Conservation (phyloP, 1,140 invertebrate genomes). For the Brachionus plicatilis region DNA sequence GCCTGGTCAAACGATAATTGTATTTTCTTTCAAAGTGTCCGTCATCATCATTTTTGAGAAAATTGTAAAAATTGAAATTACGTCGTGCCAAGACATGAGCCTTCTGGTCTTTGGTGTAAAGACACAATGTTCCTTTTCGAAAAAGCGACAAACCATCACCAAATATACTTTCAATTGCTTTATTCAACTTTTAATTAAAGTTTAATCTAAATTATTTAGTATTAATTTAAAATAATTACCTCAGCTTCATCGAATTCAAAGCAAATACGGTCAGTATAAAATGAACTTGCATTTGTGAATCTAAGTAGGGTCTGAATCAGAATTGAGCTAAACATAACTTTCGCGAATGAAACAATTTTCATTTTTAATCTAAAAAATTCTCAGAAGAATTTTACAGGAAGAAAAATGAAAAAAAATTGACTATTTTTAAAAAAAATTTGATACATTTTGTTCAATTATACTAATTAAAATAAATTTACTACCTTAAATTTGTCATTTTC, state of each 20-base stretch:
- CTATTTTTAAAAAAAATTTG: too few species aligned
- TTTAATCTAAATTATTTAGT: not conserved
- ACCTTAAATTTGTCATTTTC: too few species aligned
- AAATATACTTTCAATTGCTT: not conserved
- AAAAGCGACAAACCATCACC: not conserved
- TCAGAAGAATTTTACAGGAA: not conserved
- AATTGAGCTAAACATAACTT: not conserved
- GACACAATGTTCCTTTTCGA: not conserved
- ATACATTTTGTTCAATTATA: too few species aligned
- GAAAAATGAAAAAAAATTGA: too few species aligned
- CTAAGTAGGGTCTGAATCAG: not conserved
- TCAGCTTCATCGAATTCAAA: not conserved
- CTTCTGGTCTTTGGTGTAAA: not conserved
- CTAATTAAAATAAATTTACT: too few species aligned
- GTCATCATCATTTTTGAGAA: not conserved
- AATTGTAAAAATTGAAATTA: not conserved
- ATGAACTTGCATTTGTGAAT: not conserved
- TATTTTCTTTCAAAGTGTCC: not conserved
- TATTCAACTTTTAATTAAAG: not conserved
- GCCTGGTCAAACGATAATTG: not conserved
- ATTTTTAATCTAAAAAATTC: not conserved
- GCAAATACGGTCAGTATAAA: not conserved
- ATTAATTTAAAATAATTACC: not conserved
- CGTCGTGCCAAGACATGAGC: not conserved
- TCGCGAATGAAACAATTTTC: not conserved